Evolutionary conservation across 2,888 invertebrate species (phyloP).

Genomic region (Meliscaeva auricollis): DNA sequence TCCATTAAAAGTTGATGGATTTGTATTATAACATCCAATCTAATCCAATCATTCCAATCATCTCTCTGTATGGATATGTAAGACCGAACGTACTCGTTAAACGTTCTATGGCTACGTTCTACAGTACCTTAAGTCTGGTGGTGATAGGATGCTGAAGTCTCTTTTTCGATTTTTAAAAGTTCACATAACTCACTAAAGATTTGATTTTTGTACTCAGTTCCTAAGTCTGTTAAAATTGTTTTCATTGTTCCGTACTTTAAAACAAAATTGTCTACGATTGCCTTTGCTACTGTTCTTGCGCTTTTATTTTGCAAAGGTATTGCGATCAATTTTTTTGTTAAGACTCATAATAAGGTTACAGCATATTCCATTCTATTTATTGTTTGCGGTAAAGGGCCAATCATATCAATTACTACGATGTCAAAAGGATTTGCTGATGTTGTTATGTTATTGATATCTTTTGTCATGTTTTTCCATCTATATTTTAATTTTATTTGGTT

Average conservation of each 20-base stretch:
- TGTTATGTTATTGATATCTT: too few species aligned
- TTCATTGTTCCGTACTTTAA: slow-evolving; percentile 46
- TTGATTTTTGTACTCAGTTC: slow-evolving; percentile 20
- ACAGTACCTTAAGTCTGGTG: slow-evolving; percentile 21
- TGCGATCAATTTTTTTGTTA: background rate
- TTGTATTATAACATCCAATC: slow-evolving; percentile 22
- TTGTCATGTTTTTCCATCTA: too few species aligned
- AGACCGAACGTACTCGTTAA: background rate
- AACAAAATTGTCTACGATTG: slow-evolving; percentile 26
- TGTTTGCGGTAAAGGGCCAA: slow-evolving; percentile 7
- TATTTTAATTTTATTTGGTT: too few species aligned
- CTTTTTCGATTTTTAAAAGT: background rate
- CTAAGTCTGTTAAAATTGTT: slow-evolving; percentile 20
- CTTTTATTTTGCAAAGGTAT: slow-evolving; percentile 20
- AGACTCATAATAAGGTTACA: background rate
- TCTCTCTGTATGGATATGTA: slow-evolving; percentile 27
- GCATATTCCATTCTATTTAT: background rate
- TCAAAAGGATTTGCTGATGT: background rate
- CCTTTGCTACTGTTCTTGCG: slow-evolving; percentile 14
- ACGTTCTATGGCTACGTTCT: slow-evolving; percentile 8
- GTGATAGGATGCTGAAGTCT: background rate
- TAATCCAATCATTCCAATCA: slow-evolving; percentile 25
- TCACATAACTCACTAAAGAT: slow-evolving; percentile 10
- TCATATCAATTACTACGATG: background rate
- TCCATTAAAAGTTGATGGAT: slow-evolving; percentile 18